These are phyloP conservation scores for Protaetia brevitarsis DNA, from an alignment of 1,140 invertebrate species.

Conservation along the genomic window DNA sequence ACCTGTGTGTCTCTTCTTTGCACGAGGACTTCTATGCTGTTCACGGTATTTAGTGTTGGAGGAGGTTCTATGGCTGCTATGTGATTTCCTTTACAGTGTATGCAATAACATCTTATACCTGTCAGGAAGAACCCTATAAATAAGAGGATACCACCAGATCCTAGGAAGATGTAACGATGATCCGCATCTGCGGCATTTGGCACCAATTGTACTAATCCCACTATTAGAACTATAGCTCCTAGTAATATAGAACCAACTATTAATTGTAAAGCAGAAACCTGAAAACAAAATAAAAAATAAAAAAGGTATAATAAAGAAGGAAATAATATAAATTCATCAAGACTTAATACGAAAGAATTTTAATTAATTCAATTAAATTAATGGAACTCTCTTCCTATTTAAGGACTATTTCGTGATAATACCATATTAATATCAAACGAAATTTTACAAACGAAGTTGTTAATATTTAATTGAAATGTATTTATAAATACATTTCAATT, in stretches of 20 bases:
- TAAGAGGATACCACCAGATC: slow-evolving; percentile 60
- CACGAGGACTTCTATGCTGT: slow-evolving; percentile 47
- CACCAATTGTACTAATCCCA: slow-evolving; percentile 76
- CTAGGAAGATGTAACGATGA: slow-evolving; percentile 68
- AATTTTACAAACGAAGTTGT: too few species aligned
- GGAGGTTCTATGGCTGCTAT: slow-evolving; percentile 39
- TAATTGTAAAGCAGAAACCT: slow-evolving; percentile 71
- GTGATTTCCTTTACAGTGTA: slow-evolving; percentile 42
- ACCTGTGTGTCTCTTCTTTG: slow-evolving; percentile 43
- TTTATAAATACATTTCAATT: too few species aligned
- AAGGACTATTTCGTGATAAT: too few species aligned
- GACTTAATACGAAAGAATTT: too few species aligned
- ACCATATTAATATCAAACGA: too few species aligned
- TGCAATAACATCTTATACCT: slow-evolving; percentile 47
- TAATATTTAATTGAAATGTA: too few species aligned
- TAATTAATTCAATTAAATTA: too few species aligned
- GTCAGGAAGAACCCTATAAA: slow-evolving; percentile 55
- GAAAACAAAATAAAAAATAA: slow-evolving; percentile 31
- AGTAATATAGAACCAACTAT: slow-evolving; percentile 71
- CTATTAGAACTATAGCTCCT: slow-evolving; percentile 72
- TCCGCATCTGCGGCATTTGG: slow-evolving; percentile 75
- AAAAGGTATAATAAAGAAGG: too few species aligned
- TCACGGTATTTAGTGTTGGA: slow-evolving; percentile 42
- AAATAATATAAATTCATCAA: neutral
- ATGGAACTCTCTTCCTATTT: too few species aligned